Base-by-base conservation (phyloP, 2,888 invertebrate species). In the Dryococelus australis region DNA sequence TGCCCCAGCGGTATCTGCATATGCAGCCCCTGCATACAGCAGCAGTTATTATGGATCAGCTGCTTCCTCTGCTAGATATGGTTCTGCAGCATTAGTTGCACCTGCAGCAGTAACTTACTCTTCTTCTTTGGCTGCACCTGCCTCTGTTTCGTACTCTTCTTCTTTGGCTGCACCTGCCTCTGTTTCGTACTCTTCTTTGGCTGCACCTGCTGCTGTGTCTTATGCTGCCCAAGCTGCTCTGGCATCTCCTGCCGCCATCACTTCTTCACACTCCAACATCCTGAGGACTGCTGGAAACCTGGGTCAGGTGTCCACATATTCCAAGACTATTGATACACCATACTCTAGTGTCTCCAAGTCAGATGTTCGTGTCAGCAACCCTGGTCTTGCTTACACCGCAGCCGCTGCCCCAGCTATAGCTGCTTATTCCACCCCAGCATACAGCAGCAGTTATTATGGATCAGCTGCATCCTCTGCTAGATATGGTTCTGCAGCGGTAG, bases 351-450 rank as follows among this genome's bases (percentile, higher is more conserved):
- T 47, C 47, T 47, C 47, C 47, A 47, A 47, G 16, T 47, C 47
- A 1, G 47, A 47, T 8, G 47, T 47, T 47, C 10, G 47, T 13
- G 47, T 47, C 0, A 47, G 47, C 47, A 47, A 47, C 8, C 47
- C 47, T 47, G 47, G 47, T 5, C 0, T 47, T 47, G 47, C 12
- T 8, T 91, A 91, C 89, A 89, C 89, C 86, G 90, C 91, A n/a
- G 89, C 89, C 85, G 90, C 90, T 83, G 90, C 84, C 79, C 86
- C 87, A 84, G 87, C 86, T 27, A 79, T 86, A 51, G 9, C 78
- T 88, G 91, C 92, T 51, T 92, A 92, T 9, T 91, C 91, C 84
- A 90, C 93, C 27, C 92, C 91, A 83, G 91, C 90, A 35, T 91
- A 91, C 86, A 91, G 92, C 84, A 87, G 93, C 90, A 85, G 47